Conservation (phyloP, 2,797 vertebrate species). For the Acridotheres tristis region DNA sequence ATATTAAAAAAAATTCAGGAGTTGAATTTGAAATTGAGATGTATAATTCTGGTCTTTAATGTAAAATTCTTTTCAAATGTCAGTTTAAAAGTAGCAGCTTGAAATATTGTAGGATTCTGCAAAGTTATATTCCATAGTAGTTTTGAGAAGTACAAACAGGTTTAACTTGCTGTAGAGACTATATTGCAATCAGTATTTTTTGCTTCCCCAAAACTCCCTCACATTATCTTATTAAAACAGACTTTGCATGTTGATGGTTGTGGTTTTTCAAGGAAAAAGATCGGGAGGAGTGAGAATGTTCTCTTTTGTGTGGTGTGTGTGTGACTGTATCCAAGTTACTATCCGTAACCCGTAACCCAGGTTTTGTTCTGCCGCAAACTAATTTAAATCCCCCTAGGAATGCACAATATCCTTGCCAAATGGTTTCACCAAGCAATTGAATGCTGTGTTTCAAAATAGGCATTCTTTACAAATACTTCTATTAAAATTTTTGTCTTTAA, state of each 20-base stretch:
- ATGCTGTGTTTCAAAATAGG: conserved; percentile 65
- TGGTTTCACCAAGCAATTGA: conserved; percentile 69
- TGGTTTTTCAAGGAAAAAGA: conserved; percentile 34
- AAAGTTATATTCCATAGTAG: background rate
- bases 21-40: background rate
- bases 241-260: conserved; percentile 33
- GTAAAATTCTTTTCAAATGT: background rate
- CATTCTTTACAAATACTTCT: conserved; percentile 71
- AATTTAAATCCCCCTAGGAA: conserved; percentile 78
- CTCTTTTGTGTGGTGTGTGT: background rate
- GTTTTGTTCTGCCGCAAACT: conserved; percentile 66
- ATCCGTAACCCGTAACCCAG: conserved; percentile 64
- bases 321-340: conserved; percentile 69
- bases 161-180: background rate
- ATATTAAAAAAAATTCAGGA: background rate
- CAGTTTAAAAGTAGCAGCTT: background rate
- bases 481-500: conserved; percentile 64
- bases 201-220: background rate
- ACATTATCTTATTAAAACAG: background rate
- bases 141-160: background rate
- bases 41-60: background rate
- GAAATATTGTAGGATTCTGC: background rate
- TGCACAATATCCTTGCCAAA: conserved; percentile 70
- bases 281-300: conserved; percentile 8
- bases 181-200: background rate